Percentiles rank a stretch among this genome's conserved stretches.
Evolutionary conservation across 2,888 invertebrate genomes (phyloP).

Genomic region (Parascotia fuliginaria): DNA sequence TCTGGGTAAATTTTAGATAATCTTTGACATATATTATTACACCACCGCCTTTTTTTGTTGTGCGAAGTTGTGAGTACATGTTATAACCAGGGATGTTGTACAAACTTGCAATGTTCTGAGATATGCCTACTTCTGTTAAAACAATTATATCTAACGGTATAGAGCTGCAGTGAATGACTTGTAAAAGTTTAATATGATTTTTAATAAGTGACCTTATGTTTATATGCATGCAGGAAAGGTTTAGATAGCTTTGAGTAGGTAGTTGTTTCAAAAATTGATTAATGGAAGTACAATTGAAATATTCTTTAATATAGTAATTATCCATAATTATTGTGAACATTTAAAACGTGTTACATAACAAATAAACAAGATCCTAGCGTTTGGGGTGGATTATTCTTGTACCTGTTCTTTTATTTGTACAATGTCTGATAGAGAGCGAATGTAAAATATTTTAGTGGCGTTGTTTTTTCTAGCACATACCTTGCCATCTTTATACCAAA

Average conservation of each 20-base stretch:
- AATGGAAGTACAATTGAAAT: neutral
- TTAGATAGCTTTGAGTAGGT: neutral
- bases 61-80: neutral
- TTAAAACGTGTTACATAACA: neutral
- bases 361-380: neutral
- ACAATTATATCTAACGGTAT: neutral
- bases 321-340: neutral
- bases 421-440: neutral
- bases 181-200: neutral
- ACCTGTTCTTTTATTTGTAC: neutral
- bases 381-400: neutral
- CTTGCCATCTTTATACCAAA: slow-evolving; percentile 4
- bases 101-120: neutral
- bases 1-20: neutral
- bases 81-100: neutral
- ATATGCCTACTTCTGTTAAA: neutral
- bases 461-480: neutral
- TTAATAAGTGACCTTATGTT: neutral
- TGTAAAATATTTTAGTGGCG: neutral
- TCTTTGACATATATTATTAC: neutral
- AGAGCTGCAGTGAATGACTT: neutral
- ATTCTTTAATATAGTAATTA: too few species aligned
- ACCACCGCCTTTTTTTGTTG: neutral
- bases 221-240: neutral
- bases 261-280: neutral